Base-by-base conservation (phyloP, 1,140 invertebrate genomes). In the Trigoniulus corallinus region DNA sequence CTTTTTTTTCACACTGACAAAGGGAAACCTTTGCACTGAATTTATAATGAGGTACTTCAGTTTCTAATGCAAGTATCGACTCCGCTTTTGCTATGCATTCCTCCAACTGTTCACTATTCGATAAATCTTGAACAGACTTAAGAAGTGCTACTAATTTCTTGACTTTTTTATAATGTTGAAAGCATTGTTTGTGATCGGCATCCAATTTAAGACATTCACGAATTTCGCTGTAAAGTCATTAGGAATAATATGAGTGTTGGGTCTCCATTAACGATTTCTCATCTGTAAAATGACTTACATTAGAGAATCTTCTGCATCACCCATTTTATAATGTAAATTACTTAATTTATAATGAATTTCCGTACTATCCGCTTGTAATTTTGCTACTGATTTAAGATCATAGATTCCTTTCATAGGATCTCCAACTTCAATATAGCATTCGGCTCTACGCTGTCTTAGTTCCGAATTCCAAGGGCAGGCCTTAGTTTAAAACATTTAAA, bases 161-260 rank as follows among this genome's bases (percentile, higher is more conserved):
- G 1, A 98, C 71, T 64, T 88, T 92, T 64, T 97, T 98, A 67
- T 99, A 99, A 61, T 94, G 81, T n/a, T 82, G 77, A 80, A 76
- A 93, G 70, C 95, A 99, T 52, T 83, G 71, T 67, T 94, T 92
- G 67, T 99, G 91, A 60, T 99, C 96, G 0, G 93, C 92, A 72
- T 99, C 95, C 23, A 97, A 71, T 69, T 95, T 96, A 10, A 99
- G 74, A 67, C 96, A 99, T 68, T 98, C 93, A 22, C 95, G 77
- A 56, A 98, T 84, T 71, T 95, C 86, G 66, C 83, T 81, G 57
- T 26, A 72, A 67, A 60, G 34, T 48, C 25, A 60, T 13, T 47
- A n/a, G 15, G 22, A 37, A 15, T 2, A 56, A 40, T 44, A 18
- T 23, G 20, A 12, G 15, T 7, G 3, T 24, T 50, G 27, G 10